These are phyloP conservation scores for Scyliorhinus canicula DNA, from an alignment of 2,797 vertebrate genomes.

Conservation along the genomic window DNA sequence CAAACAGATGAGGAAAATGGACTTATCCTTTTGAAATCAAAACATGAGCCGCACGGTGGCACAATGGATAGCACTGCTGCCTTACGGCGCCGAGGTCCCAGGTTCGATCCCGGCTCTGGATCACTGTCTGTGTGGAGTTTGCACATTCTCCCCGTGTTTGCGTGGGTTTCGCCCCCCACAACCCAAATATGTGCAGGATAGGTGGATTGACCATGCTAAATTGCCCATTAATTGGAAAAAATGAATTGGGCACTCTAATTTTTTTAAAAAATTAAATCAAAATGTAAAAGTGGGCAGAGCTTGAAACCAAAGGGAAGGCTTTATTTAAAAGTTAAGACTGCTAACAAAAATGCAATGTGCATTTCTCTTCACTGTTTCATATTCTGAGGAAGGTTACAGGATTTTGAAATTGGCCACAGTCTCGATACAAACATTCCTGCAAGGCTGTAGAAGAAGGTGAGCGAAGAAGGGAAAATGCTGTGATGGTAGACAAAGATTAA, in stretches of 20 bases:
- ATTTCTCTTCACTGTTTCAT: not conserved
- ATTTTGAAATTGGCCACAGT: not conserved
- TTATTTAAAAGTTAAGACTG: not conserved
- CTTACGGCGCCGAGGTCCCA: too few relatives aligned
- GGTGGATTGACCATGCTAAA: too few relatives aligned
- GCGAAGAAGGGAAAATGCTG: not conserved
- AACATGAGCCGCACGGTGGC: too few relatives aligned
- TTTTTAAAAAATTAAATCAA: not conserved
- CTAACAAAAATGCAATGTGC: not conserved
- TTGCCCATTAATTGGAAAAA: too few relatives aligned
- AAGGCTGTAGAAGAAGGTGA: not conserved
- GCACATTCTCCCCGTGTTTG: too few relatives aligned
- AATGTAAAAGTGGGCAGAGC: not conserved
- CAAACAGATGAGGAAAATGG: not conserved
- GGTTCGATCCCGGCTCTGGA: too few relatives aligned
- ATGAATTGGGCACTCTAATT: too few relatives aligned
- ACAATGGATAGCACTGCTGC: too few relatives aligned
- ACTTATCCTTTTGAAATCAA: not conserved
- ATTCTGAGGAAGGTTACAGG: not conserved
- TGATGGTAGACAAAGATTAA: not conserved
- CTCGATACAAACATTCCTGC: not conserved
- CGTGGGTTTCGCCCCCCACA: too few relatives aligned
- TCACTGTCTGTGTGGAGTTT: too few relatives aligned
- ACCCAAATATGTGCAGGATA: too few relatives aligned
- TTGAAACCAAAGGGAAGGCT: not conserved